Conservation (phyloP, 1,140 invertebrate genomes). For the Drosophila paulistorum region DNA sequence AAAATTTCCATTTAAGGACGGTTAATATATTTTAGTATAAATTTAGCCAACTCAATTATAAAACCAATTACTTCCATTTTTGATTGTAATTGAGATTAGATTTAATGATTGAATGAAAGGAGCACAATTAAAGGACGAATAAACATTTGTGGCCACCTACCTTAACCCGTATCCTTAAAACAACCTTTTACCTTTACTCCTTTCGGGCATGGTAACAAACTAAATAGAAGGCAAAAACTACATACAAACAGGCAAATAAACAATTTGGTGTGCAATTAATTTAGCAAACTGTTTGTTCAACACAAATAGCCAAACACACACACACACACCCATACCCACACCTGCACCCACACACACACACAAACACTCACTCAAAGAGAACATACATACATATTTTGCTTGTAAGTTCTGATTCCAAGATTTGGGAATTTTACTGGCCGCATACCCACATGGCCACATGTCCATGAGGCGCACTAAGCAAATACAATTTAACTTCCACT, state of each 20-base stretch:
- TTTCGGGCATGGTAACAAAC: slow-evolving; percentile 25
- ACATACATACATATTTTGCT: background rate
- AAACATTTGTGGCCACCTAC: too few relatives aligned
- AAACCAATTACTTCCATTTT: too few relatives aligned
- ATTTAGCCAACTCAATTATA: too few relatives aligned
- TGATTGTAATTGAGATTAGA: too few relatives aligned
- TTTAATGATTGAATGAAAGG: too few relatives aligned
- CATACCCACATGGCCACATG: slow-evolving; percentile 9
- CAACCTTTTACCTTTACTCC: slow-evolving; percentile 3
- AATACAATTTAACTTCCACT: slow-evolving; percentile 81
- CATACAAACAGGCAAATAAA: slow-evolving; percentile 59
- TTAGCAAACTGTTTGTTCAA: slow-evolving; percentile 77
- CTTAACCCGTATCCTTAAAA: too few relatives aligned
- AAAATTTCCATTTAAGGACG: too few relatives aligned
- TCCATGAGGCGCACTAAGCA: slow-evolving; percentile 60
- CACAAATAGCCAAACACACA: slow-evolving; percentile 51
- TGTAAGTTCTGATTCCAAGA: slow-evolving; percentile 5
- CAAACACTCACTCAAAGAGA: background rate
- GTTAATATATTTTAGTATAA: too few relatives aligned
- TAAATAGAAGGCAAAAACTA: slow-evolving; percentile 21
- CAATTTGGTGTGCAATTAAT: slow-evolving; percentile 80
- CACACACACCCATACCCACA: slow-evolving; percentile 16
- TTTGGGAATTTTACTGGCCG: background rate
- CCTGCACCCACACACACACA: slow-evolving; percentile 17
- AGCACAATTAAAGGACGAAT: too few relatives aligned